Percentiles rank a stretch among this genome's conserved stretches.
These are phyloP conservation scores for Chunga burmeisteri DNA, from an alignment of 2,113 vertebrate genomes.

Conservation along the genomic window DNA sequence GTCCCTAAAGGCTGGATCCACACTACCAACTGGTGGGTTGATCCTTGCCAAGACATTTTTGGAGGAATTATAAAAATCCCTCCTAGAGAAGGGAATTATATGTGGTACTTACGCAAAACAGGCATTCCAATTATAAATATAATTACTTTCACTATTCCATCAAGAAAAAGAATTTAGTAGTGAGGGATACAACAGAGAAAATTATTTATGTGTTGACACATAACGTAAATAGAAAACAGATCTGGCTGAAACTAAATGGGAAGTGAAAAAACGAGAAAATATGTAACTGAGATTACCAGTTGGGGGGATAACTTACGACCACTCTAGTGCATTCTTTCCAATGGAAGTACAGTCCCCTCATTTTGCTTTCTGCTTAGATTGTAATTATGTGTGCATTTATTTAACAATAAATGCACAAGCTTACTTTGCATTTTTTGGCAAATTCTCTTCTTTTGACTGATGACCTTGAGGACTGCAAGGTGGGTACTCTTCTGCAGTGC, in stretches of 20 bases:
- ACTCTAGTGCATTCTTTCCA: neutral
- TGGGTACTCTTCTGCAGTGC: neutral
- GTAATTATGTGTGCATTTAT: neutral
- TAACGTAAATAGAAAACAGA: slow-evolving; percentile 47
- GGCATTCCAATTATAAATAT: slow-evolving; percentile 61
- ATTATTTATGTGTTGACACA: slow-evolving; percentile 48
- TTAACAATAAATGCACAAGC: neutral
- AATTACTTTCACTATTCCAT: slow-evolving; percentile 57
- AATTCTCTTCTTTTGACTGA: neutral
- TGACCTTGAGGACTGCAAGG: neutral
- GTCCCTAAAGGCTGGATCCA: neutral
- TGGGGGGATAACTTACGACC: neutral
- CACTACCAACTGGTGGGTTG: slow-evolving; percentile 16
- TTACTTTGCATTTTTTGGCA: neutral
- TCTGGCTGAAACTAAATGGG: slow-evolving; percentile 28
- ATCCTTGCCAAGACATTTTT: slow-evolving; percentile 55
- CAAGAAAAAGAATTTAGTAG: slow-evolving; percentile 54
- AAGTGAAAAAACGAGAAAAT: slow-evolving; percentile 40
- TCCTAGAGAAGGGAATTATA: slow-evolving; percentile 48
- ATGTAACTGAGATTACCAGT: neutral
- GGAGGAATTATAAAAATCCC: slow-evolving; percentile 65
- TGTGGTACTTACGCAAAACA: slow-evolving; percentile 54
- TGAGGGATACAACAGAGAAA: slow-evolving; percentile 28
- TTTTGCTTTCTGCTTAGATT: neutral
- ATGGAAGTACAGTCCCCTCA: neutral